A percentile compares a stretch with the other conserved stretches of the same genome.
phyloP scores from a whole-genome alignment of 2,797 vertebrate genomes.

The Thamnophis elegans region DNA sequence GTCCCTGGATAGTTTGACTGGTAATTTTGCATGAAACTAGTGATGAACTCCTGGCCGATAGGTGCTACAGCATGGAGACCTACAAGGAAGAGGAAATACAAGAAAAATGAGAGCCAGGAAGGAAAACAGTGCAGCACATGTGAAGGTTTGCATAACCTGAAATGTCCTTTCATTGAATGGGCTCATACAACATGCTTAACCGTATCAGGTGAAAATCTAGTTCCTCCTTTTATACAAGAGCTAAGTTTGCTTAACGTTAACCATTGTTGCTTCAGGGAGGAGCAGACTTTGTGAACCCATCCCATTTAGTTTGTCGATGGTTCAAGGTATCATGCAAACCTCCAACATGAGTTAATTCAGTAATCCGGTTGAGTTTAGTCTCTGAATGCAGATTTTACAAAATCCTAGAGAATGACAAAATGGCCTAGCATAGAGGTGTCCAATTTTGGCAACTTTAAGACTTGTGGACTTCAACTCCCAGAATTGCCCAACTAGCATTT shows the following conservation, averaged over 20 bases:
- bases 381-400: not conserved
- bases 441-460: not conserved
- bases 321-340: not conserved
- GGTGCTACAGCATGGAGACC: slow-evolving; percentile 3
- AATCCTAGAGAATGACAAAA: not conserved
- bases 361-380: not conserved
- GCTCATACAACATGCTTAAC: not conserved
- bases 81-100: slow-evolving; percentile 19
- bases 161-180: not conserved
- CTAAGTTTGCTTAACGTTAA: not conserved
- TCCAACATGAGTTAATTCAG: not conserved
- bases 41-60: slow-evolving; percentile 73
- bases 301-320: not conserved
- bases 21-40: slow-evolving; percentile 77
- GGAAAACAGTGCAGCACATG: not conserved
- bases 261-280: not conserved
- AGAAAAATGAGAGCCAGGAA: not conserved
- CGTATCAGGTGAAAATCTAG: not conserved
- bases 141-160: not conserved
- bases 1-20: not conserved
- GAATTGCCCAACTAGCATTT: too few relatives aligned
- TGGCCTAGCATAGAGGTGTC: not conserved
- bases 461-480: not conserved
- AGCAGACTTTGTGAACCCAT: not conserved
- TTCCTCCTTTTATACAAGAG: not conserved